Base-by-base conservation (phyloP, 2,888 invertebrate species). In the Pseudanteris insignis region DNA sequence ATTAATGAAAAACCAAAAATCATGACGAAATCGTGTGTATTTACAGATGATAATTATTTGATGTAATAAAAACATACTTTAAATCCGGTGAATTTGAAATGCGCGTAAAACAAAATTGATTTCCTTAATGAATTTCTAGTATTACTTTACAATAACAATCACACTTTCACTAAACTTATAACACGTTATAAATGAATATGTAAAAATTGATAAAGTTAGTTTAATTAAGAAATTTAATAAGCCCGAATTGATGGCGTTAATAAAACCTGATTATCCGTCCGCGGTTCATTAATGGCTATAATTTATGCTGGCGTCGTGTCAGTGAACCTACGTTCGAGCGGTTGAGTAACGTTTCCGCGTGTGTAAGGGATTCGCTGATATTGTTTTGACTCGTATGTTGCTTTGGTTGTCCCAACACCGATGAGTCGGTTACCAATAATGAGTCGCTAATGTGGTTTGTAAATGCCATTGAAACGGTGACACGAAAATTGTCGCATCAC, bases 151-250 rank as follows among this genome's bases (percentile, higher is more conserved):
- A 41, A 41, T 44, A 28, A 36, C 9, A 12, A 50, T 26, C 37
- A 44, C 33, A 44, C 58, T 58, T 58, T 58, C 58, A 38, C 58
- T 32, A 9, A 29, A 48, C 41, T 10, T 15, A 12, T 34, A 41
- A 40, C 9, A 15, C 13, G 7, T 12, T 24, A 32, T n/a, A 11
- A 21, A 25, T 10, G 9, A 40, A 47, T 28, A 26, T 37, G 37
- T 54, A 25, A 14, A 54, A 38, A 54, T 38, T 10, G 32, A 18
- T 46, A 14, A 15, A 11, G 18, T 40, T 32, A 13, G 25, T 11
- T 12, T 38, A 46, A 46, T 28, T 28, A 54, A 54, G 38, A 40
- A 38, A 54, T 29, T 38, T 40, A 33, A 54, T 46, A 14, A 46
- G 11, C 24, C 7, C n/a, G 29, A 43, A 41, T 34, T 26, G 4